phyloP scores from a whole-genome alignment of 2,797 vertebrate genomes.

The Ceyx erithaca region DNA sequence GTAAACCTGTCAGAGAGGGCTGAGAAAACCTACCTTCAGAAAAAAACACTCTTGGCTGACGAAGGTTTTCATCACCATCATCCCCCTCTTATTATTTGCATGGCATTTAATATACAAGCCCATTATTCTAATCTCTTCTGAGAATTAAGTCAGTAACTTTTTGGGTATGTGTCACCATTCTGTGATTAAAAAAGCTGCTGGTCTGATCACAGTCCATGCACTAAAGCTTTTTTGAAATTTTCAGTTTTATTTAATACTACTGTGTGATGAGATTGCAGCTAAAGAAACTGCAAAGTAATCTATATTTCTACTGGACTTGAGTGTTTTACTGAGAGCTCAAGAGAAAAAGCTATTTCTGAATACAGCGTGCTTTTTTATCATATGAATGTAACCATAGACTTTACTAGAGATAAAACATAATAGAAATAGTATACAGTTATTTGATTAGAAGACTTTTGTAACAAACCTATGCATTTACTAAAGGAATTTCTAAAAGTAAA shows the following conservation, averaged over 20 bases:
- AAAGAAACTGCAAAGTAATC: constrained; percentile 10
- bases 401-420: constrained; percentile 25
- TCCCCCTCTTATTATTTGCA: neutral
- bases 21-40: neutral
- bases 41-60: neutral
- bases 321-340: constrained; percentile 27
- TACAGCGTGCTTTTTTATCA: constrained; percentile 28
- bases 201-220: neutral
- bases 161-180: neutral
- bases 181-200: neutral
- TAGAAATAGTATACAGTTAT: constrained; percentile 37
- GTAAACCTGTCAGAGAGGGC: neutral
- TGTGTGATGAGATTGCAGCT: neutral
- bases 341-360: constrained; percentile 38
- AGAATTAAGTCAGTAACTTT: neutral
- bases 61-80: neutral
- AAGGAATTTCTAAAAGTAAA: constrained; percentile 54
- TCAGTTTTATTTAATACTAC: neutral
- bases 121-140: neutral
- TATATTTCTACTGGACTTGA: constrained; percentile 32
- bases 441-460: constrained; percentile 63
- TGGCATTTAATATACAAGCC: neutral
- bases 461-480: constrained; percentile 67
- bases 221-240: neutral
- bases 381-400: constrained; percentile 60